Evolutionary conservation across 2,888 invertebrate species (phyloP), one percentile per base, ranked within the genome.

Genomic region (Corythucha ciliata): DNA sequence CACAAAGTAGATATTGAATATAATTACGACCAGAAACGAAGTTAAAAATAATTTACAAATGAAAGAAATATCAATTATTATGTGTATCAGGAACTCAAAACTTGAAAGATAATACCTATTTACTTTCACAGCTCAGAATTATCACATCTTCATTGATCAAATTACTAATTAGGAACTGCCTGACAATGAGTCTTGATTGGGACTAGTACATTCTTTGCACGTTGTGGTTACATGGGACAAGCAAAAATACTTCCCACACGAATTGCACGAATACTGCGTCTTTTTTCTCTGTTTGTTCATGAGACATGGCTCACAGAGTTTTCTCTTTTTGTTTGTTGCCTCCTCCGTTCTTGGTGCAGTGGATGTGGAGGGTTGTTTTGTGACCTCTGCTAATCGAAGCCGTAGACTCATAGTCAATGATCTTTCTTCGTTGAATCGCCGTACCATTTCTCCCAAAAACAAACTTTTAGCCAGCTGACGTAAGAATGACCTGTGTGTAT

Each of bases 401-500:
- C n/a, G n/a, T n/a, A n/a, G n/a, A n/a, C n/a, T n/a, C n/a, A n/a
- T n/a, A n/a, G n/a, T n/a, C n/a, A n/a, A n/a, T n/a, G n/a, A n/a
- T n/a, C n/a, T n/a, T n/a, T n/a, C n/a, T n/a, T n/a, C n/a, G n/a
- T n/a, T n/a, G n/a, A n/a, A n/a, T n/a, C 50, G 36, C 18, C 24
- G 36, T 6, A 32, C 26, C 40, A 50, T 27, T n/a, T 54, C 49
- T n/a, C 29, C 39, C 18, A 33, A 25, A 12, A 45, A 45, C 26
- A 54, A 44, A 24, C 46, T 39, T 14, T 44, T 49, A 24, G 37
- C 47, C 14, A 54, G 33, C 25, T 54, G 18, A 14, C 40, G 29
- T 20, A 54, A 36, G 24, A 54, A 54, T 14, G 48, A 39, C 25
- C 34, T 16, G 34, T 34, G 22, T 40, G 20, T 40, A 40, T 40